Evolutionary conservation across 2,797 vertebrate genomes (phyloP).

Genomic region (Dromococcyx pavoninus): DNA sequence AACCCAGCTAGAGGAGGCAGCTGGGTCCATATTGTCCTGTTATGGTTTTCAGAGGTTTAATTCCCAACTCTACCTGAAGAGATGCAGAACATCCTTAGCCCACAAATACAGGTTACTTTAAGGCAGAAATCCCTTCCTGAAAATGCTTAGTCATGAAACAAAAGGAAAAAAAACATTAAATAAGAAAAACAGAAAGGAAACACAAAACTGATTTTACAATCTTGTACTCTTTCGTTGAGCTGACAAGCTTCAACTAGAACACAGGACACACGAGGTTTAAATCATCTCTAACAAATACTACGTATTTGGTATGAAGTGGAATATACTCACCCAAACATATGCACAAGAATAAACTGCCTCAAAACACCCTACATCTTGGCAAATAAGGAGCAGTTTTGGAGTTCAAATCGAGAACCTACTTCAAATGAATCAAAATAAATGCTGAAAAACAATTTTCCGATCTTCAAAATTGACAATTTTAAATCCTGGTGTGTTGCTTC

Average conservation of each 20-base stretch:
- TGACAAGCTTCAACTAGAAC: neutral
- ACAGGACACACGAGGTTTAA: neutral
- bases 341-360: neutral
- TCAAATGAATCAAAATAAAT: neutral
- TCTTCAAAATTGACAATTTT: neutral
- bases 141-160: neutral
- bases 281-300: neutral
- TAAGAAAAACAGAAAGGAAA: neutral
- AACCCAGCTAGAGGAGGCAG: neutral
- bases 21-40: fast-evolving
- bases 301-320: neutral
- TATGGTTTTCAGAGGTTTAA: neutral
- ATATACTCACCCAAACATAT: neutral
- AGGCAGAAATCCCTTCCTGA: neutral
- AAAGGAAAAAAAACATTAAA: fast-evolving
- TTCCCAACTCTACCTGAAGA: neutral
- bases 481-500: neutral
- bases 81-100: neutral
- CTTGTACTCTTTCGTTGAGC: neutral
- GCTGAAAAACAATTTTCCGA: neutral
- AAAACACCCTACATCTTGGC: neutral
- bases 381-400: neutral
- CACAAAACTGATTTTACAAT: neutral
- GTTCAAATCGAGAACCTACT: neutral
- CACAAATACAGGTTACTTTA: neutral